Evolutionary conservation across 2,797 vertebrate species (phyloP), one percentile per base, ranked within the genome.

Genomic region (Adrianichthys oophorus): DNA sequence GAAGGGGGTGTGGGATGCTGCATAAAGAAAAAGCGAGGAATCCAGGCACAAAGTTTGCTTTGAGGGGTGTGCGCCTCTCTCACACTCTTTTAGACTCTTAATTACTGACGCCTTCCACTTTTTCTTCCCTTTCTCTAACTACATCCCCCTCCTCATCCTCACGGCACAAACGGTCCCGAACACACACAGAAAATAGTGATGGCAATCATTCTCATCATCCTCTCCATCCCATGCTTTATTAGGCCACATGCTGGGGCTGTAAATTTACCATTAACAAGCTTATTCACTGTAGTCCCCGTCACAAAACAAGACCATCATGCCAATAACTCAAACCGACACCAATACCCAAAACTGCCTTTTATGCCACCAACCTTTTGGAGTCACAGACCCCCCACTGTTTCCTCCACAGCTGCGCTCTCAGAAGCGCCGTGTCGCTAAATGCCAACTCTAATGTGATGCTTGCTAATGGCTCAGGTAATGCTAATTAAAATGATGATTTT

Each of bases 221-320:
- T 79, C 84, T 79, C 78, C 52, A 70, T 81, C 74, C 82, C 60
- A 76, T 77, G 84, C 80, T 90, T 90, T 89, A 86, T 89, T 82
- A 62, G 79, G 79, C 82, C 87, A 80, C 90, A 88, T 92, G 90
- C 88, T 89, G 87, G 23, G 88, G 89, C 78, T 90, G 88, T 91
- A 91, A 89, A 91, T 92, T 91, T 78, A 82, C 78, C 79, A 85
- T 90, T 90, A 90, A 90, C 85, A 79, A 87, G 84, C 80, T 75
- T 79, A 87, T 90, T 90, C 88, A 90, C 82, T 83, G 82, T 74
- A 60, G 74, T 79, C 80, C 75, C 84, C 81, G 83, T 76, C 68
- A 85, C 86, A 85, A 84, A 89, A 89, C 85, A 86, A 77, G 78
- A 85, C 79, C 76, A 72, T 74, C 77, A 82, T 80, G 80, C 80